These are phyloP conservation scores for Anarrhichthys ocellatus DNA, from an alignment of 2,113 vertebrate species.

Conservation along the genomic window DNA sequence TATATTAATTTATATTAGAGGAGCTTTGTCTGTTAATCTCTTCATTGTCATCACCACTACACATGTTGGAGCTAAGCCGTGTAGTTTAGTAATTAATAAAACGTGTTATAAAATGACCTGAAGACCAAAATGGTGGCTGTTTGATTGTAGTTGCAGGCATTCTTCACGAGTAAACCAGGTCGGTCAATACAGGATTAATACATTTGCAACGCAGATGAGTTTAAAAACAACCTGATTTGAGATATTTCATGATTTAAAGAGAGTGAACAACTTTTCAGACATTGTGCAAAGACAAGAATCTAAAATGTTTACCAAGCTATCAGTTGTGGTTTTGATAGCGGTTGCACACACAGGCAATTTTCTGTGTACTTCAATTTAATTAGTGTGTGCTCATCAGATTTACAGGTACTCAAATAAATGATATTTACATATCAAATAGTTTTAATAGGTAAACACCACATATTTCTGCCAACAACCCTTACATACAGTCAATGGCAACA, in stretches of 20 bases:
- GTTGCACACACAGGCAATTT: too few species aligned
- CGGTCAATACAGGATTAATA: neutral
- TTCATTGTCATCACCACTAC: neutral
- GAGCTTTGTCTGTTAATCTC: neutral
- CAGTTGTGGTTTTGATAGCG: neutral
- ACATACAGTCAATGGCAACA: too few species aligned
- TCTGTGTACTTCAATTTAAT: neutral
- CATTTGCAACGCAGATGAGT: neutral
- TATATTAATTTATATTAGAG: neutral
- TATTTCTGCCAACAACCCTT: neutral
- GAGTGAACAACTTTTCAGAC: neutral
- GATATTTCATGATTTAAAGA: neutral
- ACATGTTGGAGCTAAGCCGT: neutral
- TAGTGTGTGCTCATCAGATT: neutral
- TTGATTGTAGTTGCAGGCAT: neutral
- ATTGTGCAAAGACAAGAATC: neutral
- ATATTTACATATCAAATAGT: neutral
- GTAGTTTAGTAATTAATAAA: neutral
- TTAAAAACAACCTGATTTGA: neutral
- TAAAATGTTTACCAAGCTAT: neutral
- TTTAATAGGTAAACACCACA: neutral
- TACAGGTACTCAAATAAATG: neutral
- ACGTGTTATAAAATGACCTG: neutral
- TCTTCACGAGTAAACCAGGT: neutral
- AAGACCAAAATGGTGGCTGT: neutral